Conservation (phyloP, 1,140 invertebrate genomes). For the Drosophila pectinifera region DNA sequence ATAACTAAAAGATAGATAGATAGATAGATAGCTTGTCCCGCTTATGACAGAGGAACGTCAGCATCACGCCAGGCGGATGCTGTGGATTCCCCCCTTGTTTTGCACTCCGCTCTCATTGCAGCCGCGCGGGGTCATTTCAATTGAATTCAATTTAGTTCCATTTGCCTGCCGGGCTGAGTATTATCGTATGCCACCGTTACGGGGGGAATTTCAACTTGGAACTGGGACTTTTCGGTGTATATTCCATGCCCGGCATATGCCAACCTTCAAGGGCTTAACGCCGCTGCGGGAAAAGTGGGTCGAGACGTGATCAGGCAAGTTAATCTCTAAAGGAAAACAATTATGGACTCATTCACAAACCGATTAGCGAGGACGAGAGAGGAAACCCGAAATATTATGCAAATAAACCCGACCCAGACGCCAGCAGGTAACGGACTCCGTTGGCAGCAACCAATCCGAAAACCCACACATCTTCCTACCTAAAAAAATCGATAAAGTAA, state of each 20-base stretch:
- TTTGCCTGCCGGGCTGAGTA: slow-evolving; percentile 46
- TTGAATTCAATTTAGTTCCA: slow-evolving; percentile 82
- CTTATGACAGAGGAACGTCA: slow-evolving; percentile 1
- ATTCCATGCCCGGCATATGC: slow-evolving; percentile 40
- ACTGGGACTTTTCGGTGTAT: slow-evolving; percentile 27
- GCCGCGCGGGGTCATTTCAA: slow-evolving; percentile 79
- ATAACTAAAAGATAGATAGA: slow-evolving; percentile 11
- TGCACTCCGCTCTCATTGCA: slow-evolving; percentile 34
- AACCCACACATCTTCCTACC: slow-evolving; percentile 35
- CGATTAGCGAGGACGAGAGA: slow-evolving; percentile 26
- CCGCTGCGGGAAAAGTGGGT: slow-evolving; percentile 15
- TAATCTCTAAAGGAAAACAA: slow-evolving; percentile 37
- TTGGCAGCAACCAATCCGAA: slow-evolving; percentile 45
- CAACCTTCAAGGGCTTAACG: slow-evolving; percentile 30
- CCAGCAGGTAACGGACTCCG: slow-evolving; percentile 37
- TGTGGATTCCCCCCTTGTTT: slow-evolving; percentile 6
- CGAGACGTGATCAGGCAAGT: slow-evolving; percentile 23
- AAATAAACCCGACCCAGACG: slow-evolving; percentile 37
- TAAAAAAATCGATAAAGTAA: slow-evolving; percentile 25
- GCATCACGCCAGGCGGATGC: slow-evolving; percentile 39
- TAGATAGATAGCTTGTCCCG: slow-evolving; percentile 1
- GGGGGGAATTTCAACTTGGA: slow-evolving; percentile 11
- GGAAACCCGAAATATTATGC: slow-evolving; percentile 40
- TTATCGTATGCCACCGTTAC: slow-evolving; percentile 18
- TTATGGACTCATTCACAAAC: slow-evolving; percentile 52